Base-by-base conservation (phyloP, 1,140 invertebrate species). In the Diachasma alloeum region DNA sequence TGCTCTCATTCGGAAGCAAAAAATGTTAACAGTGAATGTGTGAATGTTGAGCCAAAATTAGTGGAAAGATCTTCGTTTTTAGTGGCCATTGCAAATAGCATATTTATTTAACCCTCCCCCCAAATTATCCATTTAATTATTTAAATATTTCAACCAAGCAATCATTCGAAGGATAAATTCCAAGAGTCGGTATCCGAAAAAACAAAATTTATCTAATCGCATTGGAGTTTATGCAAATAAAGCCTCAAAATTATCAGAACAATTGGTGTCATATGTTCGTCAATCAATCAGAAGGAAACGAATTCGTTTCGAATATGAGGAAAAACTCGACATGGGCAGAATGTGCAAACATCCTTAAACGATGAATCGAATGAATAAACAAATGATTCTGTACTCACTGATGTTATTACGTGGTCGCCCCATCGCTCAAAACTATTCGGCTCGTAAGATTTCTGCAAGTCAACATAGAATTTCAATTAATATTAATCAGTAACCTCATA, bases 401-500 rank as follows among this genome's bases (percentile, higher is more conserved):
- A 92, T 75, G 92, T 90, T 19, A 96, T 91, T 17, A 95, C 89
- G 84, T 92, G 92, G 83, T 96, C 93, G n/a, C 94, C 92, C 90
- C 92, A 92, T 87, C 91, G 92, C 87, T 96, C 95, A 44, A 93
- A 87, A 26, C 84, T 88, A 42, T 91, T 89, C 15, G 93, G 91
- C 81, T 93, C 90, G 83, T 96, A 96, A 36, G 92, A 85, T 83
- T 90, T 92, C 91, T 92, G 83, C 10, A 66, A 76, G 36, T 68
- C 31, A 68, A 68, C 26, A 68, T 19, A 37, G 66, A 68, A 68
- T 37, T 68, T 39, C n/a, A 63, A 63, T 68, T 4, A 37, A 37
- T 68, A 36, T 53, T 69, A 79, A 78, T 74, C 42, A 48, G 31
- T 63, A 68, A 42, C 56, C 4, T 81, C 74, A 79, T 53, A 48